Conservation (phyloP, 92 coral and sea anemone species). For the Phenganax subtilis region DNA sequence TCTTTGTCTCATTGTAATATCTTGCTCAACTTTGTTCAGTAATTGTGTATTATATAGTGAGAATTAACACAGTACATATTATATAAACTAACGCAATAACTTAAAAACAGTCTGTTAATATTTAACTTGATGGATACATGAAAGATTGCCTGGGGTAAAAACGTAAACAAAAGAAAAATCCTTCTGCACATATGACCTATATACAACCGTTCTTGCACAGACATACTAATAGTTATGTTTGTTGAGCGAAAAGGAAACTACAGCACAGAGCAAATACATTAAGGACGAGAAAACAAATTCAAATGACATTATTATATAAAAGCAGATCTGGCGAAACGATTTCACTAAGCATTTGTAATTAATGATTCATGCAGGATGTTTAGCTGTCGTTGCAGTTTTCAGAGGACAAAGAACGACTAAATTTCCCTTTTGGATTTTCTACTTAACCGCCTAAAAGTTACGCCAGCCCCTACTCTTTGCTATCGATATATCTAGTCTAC, state of each 20-base stretch:
- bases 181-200: slow-evolving; percentile 10
- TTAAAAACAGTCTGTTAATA: slow-evolving; percentile 14
- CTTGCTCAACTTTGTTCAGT: background rate
- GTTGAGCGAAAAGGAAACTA: background rate
- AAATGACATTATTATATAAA: background rate
- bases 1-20: background rate
- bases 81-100: background rate
- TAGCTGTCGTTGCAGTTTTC: slow-evolving; percentile 42
- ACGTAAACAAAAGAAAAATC: slow-evolving; percentile 35
- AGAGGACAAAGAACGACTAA: slow-evolving; percentile 13
- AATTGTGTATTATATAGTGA: background rate
- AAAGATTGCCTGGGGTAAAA: slow-evolving; percentile 23
- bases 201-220: background rate
- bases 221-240: background rate
- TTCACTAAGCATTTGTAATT: slow-evolving; percentile 16
- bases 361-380: slow-evolving; percentile 41
- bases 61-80: background rate
- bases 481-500: background rate
- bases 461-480: background rate
- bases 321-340: background rate
- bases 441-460: background rate
- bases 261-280: background rate
- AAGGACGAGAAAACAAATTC: background rate
- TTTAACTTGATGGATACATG: slow-evolving; percentile 21
- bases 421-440: background rate